A percentile compares a stretch with the other conserved stretches of the same genome.
Conservation (phyloP, 2,888 invertebrate genomes). For the Cerastoderma edule region DNA sequence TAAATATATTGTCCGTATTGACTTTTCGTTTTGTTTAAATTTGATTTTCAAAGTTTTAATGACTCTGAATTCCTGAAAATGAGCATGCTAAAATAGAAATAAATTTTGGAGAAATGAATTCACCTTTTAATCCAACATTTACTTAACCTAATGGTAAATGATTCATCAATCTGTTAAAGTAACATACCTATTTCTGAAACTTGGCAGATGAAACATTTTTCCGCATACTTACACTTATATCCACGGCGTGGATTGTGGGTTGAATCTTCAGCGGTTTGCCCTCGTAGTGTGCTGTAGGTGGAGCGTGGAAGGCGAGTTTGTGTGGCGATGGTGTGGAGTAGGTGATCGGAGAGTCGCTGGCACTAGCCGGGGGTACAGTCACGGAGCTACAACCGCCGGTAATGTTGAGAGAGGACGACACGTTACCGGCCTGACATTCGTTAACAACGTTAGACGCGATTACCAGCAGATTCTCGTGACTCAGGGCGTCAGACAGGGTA, state of each 20-base stretch:
- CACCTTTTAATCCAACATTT: too few species aligned
- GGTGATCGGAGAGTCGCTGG: slow-evolving; percentile 24
- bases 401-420: slow-evolving; percentile 41
- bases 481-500: slow-evolving; percentile 35
- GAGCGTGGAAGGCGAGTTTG: slow-evolving; percentile 37
- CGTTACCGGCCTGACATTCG: slow-evolving; percentile 61
- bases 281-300: slow-evolving; percentile 35
- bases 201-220: too few species aligned
- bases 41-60: too few species aligned
- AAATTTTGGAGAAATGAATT: too few species aligned
- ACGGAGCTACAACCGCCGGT: slow-evolving; percentile 48
- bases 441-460: slow-evolving; percentile 55
- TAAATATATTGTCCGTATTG: too few species aligned
- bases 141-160: too few species aligned
- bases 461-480: slow-evolving; percentile 30
- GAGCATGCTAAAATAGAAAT: too few species aligned
- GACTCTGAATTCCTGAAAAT: too few species aligned
- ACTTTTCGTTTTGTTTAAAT: too few species aligned
- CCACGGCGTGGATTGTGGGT: slow-evolving; percentile 35
- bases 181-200: too few species aligned
- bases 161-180: too few species aligned
- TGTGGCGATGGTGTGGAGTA: slow-evolving; percentile 49
- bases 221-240: slow-evolving; percentile 47
- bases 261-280: slow-evolving; percentile 34
- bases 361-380: slow-evolving; percentile 29